Conservation (phyloP, 2,113 vertebrate genomes). For the Panurus biarmicus region DNA sequence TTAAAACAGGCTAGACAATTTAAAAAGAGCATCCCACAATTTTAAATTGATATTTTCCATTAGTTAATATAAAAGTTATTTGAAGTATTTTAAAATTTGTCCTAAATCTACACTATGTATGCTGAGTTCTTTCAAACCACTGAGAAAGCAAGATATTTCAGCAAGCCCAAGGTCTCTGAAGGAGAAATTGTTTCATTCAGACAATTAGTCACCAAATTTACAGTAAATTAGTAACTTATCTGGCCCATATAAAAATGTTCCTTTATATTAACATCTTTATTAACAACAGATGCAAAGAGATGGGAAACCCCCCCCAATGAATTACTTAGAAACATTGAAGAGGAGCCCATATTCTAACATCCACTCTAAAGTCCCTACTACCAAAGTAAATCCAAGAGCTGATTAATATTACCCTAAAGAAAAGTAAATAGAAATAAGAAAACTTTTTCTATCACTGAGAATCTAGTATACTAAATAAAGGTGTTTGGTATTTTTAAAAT, state of each 20-base stretch:
- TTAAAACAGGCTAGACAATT: not conserved
- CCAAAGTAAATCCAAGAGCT: not conserved
- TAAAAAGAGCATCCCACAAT: rapidly evolving
- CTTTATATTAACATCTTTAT: not conserved
- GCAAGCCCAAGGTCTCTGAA: not conserved
- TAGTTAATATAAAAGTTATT: not conserved
- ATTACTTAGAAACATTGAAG: not conserved
- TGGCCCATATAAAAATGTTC: not conserved
- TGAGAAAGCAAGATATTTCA: not conserved
- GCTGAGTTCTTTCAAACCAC: not conserved
- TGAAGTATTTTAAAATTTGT: not conserved
- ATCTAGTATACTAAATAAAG: not conserved
- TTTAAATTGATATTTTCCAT: not conserved
- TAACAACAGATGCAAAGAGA: not conserved
- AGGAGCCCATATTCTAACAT: not conserved
- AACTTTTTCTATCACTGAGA: not conserved
- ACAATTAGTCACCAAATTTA: not conserved
- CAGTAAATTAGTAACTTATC: not conserved
- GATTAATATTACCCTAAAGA: not conserved
- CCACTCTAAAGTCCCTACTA: not conserved
- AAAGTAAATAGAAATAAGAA: not conserved
- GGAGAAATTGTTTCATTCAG: not conserved
- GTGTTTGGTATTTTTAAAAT: not conserved
- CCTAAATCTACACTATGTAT: not conserved
- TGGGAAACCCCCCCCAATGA: not conserved